Evolutionary conservation across 2,888 invertebrate species (phyloP), one percentile per base, ranked within the genome.

Genomic region (Glomeris marginata): DNA sequence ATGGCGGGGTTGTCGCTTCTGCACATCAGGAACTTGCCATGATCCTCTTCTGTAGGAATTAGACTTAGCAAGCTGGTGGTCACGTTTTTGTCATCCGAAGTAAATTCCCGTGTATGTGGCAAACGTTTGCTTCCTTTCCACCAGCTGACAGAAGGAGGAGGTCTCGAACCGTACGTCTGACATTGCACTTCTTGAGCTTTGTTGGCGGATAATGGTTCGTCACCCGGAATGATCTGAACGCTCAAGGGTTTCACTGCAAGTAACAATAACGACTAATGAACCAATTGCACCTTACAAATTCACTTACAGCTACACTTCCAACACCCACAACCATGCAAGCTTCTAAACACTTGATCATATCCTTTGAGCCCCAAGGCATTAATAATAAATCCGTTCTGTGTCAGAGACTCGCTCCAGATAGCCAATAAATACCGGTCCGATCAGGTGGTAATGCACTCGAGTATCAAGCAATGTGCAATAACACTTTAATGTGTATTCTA

Each of bases 1-100:
- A 87, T 84, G 74, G 84, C 80, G 1, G 84, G 83, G 72, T 90
- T 90, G 66, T 84, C 81, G 52, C 86, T 84, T 53, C 84, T 76
- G 65, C 88, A 90, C 51, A 81, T 77, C 55, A 90, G 74, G 65
- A 81, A 81, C 57, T 82, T 78, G 42, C 84, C 84, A 63, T 85
- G 83, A 69, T 88, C 85, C 58, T 81, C 80, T 52, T 82, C 74
- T 54, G 77, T 74, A 43, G 86, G 79, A 54, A 77, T 77, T 67
- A 86, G 75, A 2, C 80, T 79, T 51, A 87, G 69, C 49, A 81
- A 77, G 62, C 81, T 83, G 64, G 81, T 76, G 56, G 78, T 78
- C 6, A 84, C 83, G 36, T 61, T 59, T 20, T 62, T 61, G 40
- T 61, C 61, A 38, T 52, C 51, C 10, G 56, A 57, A 35, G 54